phyloP scores from a whole-genome alignment of 2,113 vertebrate genomes.

The Sorex araneus region DNA sequence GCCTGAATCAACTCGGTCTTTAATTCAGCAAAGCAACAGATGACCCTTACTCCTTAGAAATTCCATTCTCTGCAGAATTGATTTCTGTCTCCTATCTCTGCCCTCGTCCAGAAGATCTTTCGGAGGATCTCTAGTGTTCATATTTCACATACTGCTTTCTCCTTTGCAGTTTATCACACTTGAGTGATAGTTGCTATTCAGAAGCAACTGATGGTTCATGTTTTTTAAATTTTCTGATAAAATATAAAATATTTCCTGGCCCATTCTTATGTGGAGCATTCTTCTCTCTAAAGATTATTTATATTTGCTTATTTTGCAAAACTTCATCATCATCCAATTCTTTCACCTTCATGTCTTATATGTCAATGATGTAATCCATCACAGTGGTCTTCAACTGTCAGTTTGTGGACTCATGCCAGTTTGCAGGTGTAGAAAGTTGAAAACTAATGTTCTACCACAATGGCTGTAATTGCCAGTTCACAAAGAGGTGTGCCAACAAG shows the following conservation, averaged over 20 bases:
- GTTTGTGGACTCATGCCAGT: no score
- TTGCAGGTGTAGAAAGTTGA: no score
- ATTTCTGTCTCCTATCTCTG: background rate
- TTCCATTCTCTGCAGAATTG: background rate
- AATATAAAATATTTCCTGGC: slow-evolving; percentile 28
- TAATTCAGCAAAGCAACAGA: background rate
- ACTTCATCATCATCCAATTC: background rate
- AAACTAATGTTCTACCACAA: no score
- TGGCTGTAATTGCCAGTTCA: no score
- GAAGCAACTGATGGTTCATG: background rate
- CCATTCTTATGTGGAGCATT: slow-evolving; percentile 19
- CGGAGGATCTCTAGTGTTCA: background rate
- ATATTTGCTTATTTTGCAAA: slow-evolving; percentile 33
- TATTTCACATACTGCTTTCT: background rate
- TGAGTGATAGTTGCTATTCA: background rate
- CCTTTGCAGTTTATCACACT: background rate
- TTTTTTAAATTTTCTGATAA: slow-evolving; percentile 34
- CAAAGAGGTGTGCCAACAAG: no score
- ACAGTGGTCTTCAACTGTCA: no score
- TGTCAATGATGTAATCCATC: background rate
- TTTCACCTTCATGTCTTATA: slow-evolving; percentile 29
- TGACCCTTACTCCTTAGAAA: background rate
- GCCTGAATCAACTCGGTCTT: slow-evolving; percentile 27
- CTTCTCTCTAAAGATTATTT: slow-evolving; percentile 50
- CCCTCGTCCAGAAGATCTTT: background rate